A percentile compares a stretch with the other conserved stretches of the same genome.
These are phyloP conservation scores for Bothrops jararaca DNA, from an alignment of 2,113 vertebrate species.

Conservation along the genomic window DNA sequence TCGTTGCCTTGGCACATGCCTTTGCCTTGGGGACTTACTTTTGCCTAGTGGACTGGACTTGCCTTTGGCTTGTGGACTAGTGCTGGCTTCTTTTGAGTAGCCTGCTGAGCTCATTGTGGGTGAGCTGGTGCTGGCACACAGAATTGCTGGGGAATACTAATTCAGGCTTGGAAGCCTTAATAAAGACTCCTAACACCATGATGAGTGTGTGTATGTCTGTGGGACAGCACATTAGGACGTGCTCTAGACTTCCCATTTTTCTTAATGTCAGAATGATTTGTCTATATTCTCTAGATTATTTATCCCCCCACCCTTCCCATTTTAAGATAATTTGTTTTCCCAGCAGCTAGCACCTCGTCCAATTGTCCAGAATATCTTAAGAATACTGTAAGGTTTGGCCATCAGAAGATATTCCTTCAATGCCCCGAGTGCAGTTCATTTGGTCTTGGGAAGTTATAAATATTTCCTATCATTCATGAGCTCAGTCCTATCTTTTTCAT, in stretches of 20 bases:
- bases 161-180: not conserved
- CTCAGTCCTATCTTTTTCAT: not conserved
- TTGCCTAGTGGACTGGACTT: too few species aligned
- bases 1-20: too few species aligned
- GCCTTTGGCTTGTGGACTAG: too few species aligned
- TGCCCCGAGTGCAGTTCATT: not conserved
- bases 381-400: not conserved
- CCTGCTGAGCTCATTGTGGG: too few species aligned
- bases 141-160: not conserved
- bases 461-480: not conserved
- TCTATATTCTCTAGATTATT: not conserved
- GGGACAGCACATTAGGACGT: not conserved
- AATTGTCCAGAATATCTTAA: not conserved
- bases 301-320: not conserved
- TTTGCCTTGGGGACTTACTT: not conserved
- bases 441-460: not conserved
- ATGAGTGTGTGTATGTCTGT: not conserved
- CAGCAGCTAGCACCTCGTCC: not conserved
- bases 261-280: not conserved
- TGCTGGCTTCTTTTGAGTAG: too few species aligned
- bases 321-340: not conserved
- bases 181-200: not conserved
- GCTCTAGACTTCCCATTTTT: not conserved
- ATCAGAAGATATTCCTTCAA: not conserved
- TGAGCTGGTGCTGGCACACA: too few species aligned